A percentile compares a stretch with the other conserved stretches of the same genome.
phyloP scores from a whole-genome alignment of 2,797 vertebrate genomes.

The Protosalanx chinensis region DNA sequence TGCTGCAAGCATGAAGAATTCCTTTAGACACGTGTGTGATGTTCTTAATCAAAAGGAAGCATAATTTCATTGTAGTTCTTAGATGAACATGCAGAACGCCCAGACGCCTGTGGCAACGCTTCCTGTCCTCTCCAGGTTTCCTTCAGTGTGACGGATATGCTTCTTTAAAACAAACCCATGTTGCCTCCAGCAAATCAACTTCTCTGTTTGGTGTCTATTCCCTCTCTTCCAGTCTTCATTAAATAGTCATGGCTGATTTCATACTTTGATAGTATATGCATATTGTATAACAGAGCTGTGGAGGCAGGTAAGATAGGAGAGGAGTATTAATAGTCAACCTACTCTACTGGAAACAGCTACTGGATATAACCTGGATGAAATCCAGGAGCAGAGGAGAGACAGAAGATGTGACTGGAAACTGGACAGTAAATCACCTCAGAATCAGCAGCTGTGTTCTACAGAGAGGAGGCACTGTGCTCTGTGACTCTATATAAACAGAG shows the following conservation, averaged over 20 bases:
- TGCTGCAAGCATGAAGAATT: conserved; percentile 62
- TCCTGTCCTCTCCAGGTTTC: conserved; percentile 62
- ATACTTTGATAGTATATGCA: conserved; percentile 74
- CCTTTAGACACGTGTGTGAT: conserved; percentile 56
- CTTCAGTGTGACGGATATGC: conserved; percentile 59
- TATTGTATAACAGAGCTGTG: conserved; percentile 62
- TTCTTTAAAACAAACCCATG: conserved; percentile 72
- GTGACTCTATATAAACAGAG: conserved; percentile 35
- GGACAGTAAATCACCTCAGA: conserved; percentile 5
- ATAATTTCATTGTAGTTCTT: conserved; percentile 64
- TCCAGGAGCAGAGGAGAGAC: too few species aligned
- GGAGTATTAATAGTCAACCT: not conserved
- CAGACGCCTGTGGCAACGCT: conserved; percentile 60
- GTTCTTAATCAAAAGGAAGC: conserved; percentile 59
- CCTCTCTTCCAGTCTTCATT: conserved; percentile 62
- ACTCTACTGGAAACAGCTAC: too few species aligned
- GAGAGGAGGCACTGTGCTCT: conserved; percentile 35
- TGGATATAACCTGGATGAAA: too few species aligned
- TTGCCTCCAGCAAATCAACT: conserved; percentile 65
- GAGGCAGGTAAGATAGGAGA: conserved; percentile 18
- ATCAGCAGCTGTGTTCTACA: not conserved
- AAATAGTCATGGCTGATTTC: conserved; percentile 74
- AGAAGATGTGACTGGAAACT: too few species aligned
- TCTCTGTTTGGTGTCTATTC: conserved; percentile 48
- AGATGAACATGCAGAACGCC: conserved; percentile 59